Base-by-base conservation (phyloP, 2,113 vertebrate species). In the Theristicus caerulescens region DNA sequence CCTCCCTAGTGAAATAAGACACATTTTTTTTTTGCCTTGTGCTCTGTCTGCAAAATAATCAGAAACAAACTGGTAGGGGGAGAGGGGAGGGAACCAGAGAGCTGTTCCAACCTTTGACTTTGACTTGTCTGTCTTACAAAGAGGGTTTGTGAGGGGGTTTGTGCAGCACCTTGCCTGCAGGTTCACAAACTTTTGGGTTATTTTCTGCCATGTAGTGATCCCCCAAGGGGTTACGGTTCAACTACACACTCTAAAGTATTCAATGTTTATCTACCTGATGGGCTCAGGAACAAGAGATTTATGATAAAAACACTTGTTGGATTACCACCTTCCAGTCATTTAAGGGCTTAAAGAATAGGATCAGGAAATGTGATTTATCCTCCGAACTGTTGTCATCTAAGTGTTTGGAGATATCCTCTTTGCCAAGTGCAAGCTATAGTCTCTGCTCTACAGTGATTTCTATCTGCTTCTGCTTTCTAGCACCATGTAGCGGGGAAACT, bases 31-130 rank as follows among this genome's bases (percentile, higher is more conserved):
- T 78, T 79, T 24, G 1, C 29, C 36, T 29, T 91, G 18, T 82
- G 73, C 59, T 80, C 57, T 72, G 8, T 80, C 36, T 61, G 74
- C 66, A 86, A 82, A 94, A 71, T 82, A 94, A 95, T 93, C 46
- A 94, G 57, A 92, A 97, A 86, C 55, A 93, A 97, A 86, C 62
- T 59, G 44, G 6, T 29, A 61, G 20, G n/a, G 36, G 18, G 16
- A 85, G 31, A 82, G 31, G 26, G 42, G 36, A 67, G 34, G 52
- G 73, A 95, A 64, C 18, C 32, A 64, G 58, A 57, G 38, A 79
- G 27, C 88, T 93, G 32, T 88, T 93, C 67, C 76, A 69, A 42
- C 52, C 85, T 90, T 86, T 84, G 77, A 66, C 91, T 93, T 79
- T 29, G 34, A 27, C 29, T 84, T 81, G 36, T 76, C 49, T 29